Conservation (phyloP, 2,888 invertebrate genomes). For the Agrotis puta region DNA sequence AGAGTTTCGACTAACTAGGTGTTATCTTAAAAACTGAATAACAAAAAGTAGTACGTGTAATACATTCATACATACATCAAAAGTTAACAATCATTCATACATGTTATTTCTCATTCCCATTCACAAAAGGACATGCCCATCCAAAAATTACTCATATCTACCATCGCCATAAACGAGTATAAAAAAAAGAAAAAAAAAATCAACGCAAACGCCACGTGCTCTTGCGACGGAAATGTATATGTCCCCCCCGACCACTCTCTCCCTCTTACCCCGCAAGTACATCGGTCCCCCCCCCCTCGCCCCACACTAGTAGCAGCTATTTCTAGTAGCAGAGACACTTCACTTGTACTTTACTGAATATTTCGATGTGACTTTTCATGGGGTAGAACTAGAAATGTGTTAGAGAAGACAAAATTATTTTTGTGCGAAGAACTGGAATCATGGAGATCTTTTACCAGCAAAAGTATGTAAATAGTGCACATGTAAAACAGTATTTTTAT, state of each 20-base stretch:
- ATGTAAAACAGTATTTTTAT: no score
- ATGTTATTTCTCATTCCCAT: slow-evolving; percentile 4
- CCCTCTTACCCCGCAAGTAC: slow-evolving; percentile 55
- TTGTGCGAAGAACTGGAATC: no score
- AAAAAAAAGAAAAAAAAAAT: slow-evolving; percentile 71
- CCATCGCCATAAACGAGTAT: slow-evolving; percentile 54
- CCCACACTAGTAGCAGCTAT: slow-evolving; percentile 78
- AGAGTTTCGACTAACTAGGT: slow-evolving; percentile 17
- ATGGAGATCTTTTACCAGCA: no score
- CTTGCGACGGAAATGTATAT: slow-evolving; percentile 78
- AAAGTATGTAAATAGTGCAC: no score
- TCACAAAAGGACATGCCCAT: slow-evolving; percentile 51
- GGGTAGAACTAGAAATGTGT: slow-evolving; percentile 66
- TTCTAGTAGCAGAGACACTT: slow-evolving; percentile 86
- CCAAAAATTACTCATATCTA: slow-evolving; percentile 58
- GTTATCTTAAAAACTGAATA: no score
- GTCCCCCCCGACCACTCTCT: slow-evolving; percentile 25
- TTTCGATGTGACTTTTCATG: slow-evolving; percentile 79
- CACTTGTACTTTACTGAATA: slow-evolving; percentile 82
- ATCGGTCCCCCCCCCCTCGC: slow-evolving; percentile 42
- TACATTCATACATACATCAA: not conserved
- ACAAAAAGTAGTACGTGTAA: no score
- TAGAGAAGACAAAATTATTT: slow-evolving; percentile 50
- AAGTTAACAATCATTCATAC: not conserved
- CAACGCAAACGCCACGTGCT: slow-evolving; percentile 79